Evolutionary conservation across 1,140 invertebrate genomes (phyloP).

Genomic region (Teleopsis dalmanni): DNA sequence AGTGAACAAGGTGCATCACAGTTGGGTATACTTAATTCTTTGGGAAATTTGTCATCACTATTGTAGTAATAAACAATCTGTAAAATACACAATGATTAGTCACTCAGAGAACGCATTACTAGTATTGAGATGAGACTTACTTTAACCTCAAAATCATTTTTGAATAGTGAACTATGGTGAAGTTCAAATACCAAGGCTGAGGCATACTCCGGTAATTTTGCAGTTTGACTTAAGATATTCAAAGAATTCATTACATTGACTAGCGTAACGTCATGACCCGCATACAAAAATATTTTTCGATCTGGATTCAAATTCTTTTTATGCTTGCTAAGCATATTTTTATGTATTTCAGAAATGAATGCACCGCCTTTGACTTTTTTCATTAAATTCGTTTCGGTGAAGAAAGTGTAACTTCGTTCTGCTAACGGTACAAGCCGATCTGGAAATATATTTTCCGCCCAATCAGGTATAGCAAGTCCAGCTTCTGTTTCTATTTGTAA

Average conservation of each 20-base stretch:
- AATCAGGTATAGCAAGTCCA: constrained; percentile 59
- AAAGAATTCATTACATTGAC: constrained; percentile 61
- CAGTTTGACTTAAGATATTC: constrained; percentile 52
- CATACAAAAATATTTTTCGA: constrained; percentile 55
- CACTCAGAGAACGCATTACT: no score
- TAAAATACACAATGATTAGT: no score
- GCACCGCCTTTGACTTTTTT: constrained; percentile 65
- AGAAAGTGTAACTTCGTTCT: constrained; percentile 58
- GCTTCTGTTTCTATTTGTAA: constrained; percentile 62
- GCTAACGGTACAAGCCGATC: constrained; percentile 58
- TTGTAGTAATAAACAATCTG: constrained; percentile 41
- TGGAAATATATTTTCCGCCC: constrained; percentile 64
- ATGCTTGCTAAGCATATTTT: constrained; percentile 43
- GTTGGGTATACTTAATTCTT: constrained; percentile 45
- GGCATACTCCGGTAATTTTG: constrained; percentile 61
- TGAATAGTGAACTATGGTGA: constrained; percentile 45
- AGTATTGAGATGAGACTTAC: no score
- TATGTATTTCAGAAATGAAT: constrained; percentile 46
- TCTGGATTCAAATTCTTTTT: constrained; percentile 32
- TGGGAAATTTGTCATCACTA: constrained; percentile 42
- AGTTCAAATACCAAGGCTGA: constrained; percentile 61
- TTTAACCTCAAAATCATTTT: constrained; percentile 46
- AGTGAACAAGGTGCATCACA: constrained; percentile 48
- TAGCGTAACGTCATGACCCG: constrained; percentile 67
- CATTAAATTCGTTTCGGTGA: constrained; percentile 62